Conservation (phyloP, 1,140 invertebrate genomes). For the Nasonia vitripennis region DNA sequence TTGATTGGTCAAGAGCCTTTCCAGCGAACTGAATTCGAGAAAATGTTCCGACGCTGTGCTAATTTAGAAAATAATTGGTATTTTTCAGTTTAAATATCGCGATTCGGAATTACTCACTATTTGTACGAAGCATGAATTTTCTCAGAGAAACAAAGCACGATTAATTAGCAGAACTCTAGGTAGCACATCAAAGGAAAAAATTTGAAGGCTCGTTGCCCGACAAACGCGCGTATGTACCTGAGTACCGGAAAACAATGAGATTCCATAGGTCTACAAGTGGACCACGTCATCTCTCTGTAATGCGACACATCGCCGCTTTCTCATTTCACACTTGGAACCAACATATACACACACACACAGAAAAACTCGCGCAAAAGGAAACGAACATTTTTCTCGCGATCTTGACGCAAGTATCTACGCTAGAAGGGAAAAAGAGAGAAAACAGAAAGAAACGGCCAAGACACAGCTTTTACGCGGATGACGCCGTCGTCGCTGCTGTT, state of each 20-base stretch:
- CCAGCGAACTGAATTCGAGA: too few relatives aligned
- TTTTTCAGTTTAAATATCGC: too few relatives aligned
- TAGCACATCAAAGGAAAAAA: not conserved
- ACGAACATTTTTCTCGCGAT: not conserved
- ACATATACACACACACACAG: not conserved
- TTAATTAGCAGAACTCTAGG: not conserved
- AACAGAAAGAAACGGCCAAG: not conserved
- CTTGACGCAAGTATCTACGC: slow-evolving; percentile 15
- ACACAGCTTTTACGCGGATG: slow-evolving; percentile 13
- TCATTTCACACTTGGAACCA: not conserved
- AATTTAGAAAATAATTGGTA: too few relatives aligned
- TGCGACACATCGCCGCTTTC: not conserved
- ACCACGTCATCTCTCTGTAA: not conserved
- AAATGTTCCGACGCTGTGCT: too few relatives aligned
- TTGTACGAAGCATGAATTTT: too few relatives aligned
- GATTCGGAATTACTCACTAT: too few relatives aligned
- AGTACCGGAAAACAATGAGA: not conserved
- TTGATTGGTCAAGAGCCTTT: too few relatives aligned
- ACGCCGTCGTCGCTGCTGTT: not conserved
- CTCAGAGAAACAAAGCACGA: too few relatives aligned
- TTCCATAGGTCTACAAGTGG: not conserved
- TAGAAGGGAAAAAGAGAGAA: slow-evolving; percentile 12
- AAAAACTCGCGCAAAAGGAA: not conserved
- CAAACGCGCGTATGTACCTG: not conserved
- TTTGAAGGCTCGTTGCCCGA: not conserved